These are phyloP conservation scores for Regulus satrapa DNA, from an alignment of 2,113 vertebrate species.

Conservation along the genomic window DNA sequence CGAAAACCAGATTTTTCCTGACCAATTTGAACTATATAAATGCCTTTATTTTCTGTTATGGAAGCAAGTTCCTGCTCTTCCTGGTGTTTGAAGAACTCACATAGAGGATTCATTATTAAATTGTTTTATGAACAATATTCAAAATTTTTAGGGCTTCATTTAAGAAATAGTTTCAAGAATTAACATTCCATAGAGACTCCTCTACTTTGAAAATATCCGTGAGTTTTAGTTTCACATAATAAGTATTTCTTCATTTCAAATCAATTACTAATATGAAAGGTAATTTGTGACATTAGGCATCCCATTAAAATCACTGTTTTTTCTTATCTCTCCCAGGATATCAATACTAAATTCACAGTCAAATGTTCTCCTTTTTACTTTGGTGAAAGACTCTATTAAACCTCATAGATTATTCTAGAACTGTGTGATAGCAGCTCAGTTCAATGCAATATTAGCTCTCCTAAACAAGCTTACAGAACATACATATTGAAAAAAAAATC, in stretches of 20 bases:
- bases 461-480: background rate
- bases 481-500: background rate
- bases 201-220: background rate
- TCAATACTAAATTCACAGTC: background rate
- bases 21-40: background rate
- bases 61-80: background rate
- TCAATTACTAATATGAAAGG: background rate
- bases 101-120: background rate
- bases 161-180: background rate
- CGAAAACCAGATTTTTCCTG: background rate
- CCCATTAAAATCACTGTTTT: background rate
- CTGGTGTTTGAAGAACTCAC: background rate
- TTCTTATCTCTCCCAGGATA: background rate
- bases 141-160: background rate
- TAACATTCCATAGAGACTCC: background rate
- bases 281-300: background rate
- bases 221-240: background rate
- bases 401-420: background rate
- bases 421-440: background rate
- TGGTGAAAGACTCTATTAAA: background rate
- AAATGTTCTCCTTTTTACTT: background rate
- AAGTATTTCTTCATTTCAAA: background rate
- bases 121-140: background rate
- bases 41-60: background rate
- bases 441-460: background rate